Evolutionary conservation across 2,797 vertebrate species (phyloP).

Genomic region (Saxicola maurus): DNA sequence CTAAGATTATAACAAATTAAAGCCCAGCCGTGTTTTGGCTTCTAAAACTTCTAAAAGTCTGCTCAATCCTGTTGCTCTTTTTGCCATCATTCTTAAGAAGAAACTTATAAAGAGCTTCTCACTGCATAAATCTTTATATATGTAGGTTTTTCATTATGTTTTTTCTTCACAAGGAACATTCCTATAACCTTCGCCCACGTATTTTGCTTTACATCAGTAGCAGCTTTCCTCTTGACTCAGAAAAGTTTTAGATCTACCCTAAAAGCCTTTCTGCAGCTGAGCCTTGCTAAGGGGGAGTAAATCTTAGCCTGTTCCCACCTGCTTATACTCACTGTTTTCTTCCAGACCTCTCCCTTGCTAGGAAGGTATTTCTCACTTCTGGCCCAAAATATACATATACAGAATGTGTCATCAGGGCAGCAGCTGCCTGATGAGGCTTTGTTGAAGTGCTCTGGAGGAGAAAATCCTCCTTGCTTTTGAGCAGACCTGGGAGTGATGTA

Average conservation of each 20-base stretch:
- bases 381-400: neutral
- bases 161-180: neutral
- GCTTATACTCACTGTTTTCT: neutral
- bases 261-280: constrained; percentile 21
- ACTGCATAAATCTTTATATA: neutral
- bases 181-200: neutral
- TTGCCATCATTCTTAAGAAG: neutral
- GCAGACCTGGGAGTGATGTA: neutral
- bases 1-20: neutral
- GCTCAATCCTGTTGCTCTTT: neutral
- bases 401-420: fast-evolving
- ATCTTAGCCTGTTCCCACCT: neutral
- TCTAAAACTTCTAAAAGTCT: neutral
- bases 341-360: neutral
- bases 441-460: neutral
- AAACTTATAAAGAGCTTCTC: neutral
- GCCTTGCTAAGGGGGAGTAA: neutral
- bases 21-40: neutral
- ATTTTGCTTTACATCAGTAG: constrained; percentile 3
- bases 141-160: neutral
- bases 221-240: constrained; percentile 10
- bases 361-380: neutral
- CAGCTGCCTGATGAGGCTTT: neutral
- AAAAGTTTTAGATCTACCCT: constrained; percentile 22
- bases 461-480: neutral